Evolutionary conservation across 2,113 vertebrate species (phyloP).

Genomic region (Vicugna pacos): DNA sequence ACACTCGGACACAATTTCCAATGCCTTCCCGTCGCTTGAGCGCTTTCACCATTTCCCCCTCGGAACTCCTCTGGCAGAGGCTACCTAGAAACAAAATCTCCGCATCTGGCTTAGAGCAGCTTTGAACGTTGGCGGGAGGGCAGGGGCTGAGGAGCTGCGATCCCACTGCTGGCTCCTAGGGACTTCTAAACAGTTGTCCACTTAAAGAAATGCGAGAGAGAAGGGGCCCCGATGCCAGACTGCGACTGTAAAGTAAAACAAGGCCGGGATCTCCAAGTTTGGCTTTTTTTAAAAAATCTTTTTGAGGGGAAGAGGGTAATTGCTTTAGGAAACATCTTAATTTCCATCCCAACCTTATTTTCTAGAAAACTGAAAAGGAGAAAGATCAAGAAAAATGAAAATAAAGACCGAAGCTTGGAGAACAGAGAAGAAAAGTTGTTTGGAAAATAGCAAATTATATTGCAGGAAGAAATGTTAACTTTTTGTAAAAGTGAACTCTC

Average conservation of each 20-base stretch:
- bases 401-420: neutral
- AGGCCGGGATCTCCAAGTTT: neutral
- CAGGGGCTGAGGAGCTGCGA: neutral
- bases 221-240: neutral
- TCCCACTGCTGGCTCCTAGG: neutral
- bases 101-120: neutral
- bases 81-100: neutral
- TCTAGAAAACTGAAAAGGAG: constrained; percentile 33
- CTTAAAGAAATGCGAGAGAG: neutral
- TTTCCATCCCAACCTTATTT: constrained; percentile 23
- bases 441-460: constrained; percentile 57
- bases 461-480: constrained; percentile 62
- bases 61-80: neutral
- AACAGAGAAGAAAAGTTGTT: constrained; percentile 21
- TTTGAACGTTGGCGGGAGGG: neutral
- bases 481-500: constrained; percentile 86
- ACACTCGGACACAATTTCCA: neutral
- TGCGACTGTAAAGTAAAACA: neutral
- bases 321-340: constrained; percentile 41
- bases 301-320: neutral
- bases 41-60: neutral
- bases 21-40: neutral
- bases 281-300: neutral
- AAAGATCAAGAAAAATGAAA: constrained; percentile 8
- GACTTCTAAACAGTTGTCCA: constrained; percentile 6